Evolutionary conservation across 1,140 invertebrate species (phyloP), one percentile per base, ranked within the genome.

Genomic region (Chironomus striatipennis): DNA sequence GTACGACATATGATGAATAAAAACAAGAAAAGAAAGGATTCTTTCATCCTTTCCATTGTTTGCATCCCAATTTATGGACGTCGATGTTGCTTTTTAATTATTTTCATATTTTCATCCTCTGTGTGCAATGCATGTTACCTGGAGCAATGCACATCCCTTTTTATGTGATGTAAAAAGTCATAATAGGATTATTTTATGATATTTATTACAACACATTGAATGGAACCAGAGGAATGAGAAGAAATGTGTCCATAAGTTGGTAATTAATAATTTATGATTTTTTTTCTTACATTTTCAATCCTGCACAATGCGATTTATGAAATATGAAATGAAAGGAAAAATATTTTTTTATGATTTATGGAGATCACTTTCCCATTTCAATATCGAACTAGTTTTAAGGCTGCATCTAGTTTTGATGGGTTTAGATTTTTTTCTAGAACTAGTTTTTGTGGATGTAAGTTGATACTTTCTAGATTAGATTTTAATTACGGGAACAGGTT

Each of bases 261-360:
- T 70, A 70, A 70, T 70, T 70, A 70, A 70, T 70, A 70, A 70
- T 70, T 70, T 70, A 70, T 70, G 65, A 70, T 70, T 70, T 18
- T 34, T 70, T 70, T 9, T 17, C 65, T 20, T 67, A 47, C 15
- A 15, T n/a, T n/a, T n/a, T n/a, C n/a, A 5, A 2, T 34, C 24
- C 24, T 57, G n/a, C 7, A n/a, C n/a, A n/a, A 57, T 10, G 47
- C 2, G 47, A 10, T 57, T 57, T 57, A 10, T n/a, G n/a, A n/a
- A 12, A 57, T 57, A 34, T 34, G 24, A 34, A 34, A 34, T 34
- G 24, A 34, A 34, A 2, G 24, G 24, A 34, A 34, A 57, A 2
- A 1, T 3, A 57, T 7, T 2, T n/a, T 12, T 10, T 57, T 57
- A 57, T 57, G 47, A 57, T 57, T 57, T 57, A 57, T 57, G 47